phyloP scores from a whole-genome alignment of 2,113 vertebrate genomes.

The Danio rerio region GRCz12tu NC_133190.1:17371001-17371500 shows the following conservation, averaged over 20 bases:
- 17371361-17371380: conserved; percentile 20
- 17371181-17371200: conserved; percentile 18
- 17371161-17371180: conserved; percentile 15
- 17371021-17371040: no score
- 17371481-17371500: conserved; percentile 45
- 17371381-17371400: conserved; percentile 38
- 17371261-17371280: neutral
- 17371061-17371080: neutral
- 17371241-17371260: neutral
- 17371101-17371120: conserved; percentile 9
- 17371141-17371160: conserved; percentile 16
- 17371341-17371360: neutral
- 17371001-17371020: neutral
- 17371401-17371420: conserved; percentile 14
- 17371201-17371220: conserved; percentile 18
- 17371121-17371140: neutral
- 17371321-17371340: neutral
- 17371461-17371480: conserved; percentile 39
- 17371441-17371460: conserved; percentile 42
- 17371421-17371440: conserved; percentile 36
- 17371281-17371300: conserved; percentile 23
- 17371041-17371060: no score
- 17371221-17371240: conserved; percentile 6
- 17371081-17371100: neutral
- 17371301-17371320: conserved; percentile 16